Base-by-base conservation (phyloP, 2,113 vertebrate genomes). In the Aspidoscelis tigris region DNA sequence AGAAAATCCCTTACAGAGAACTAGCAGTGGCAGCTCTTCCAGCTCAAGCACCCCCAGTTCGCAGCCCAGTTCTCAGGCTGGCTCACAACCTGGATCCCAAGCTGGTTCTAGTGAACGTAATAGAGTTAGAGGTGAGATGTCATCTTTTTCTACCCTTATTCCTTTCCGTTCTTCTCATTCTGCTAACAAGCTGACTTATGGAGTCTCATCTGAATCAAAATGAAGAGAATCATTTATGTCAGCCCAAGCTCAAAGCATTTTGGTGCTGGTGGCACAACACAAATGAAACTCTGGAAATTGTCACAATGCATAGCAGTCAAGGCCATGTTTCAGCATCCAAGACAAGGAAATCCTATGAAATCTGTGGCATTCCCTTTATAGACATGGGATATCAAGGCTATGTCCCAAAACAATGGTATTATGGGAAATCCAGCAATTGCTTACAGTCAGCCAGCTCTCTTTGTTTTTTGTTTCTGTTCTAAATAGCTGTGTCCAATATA, bases 11-110 rank as follows among this genome's bases (percentile, higher is more conserved):
- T 92, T 99, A 89, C 99, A 98, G 95, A 97, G 97, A 94, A 98
- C 97, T 66, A 99, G 98, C 96, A 99, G 98, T 0, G 98, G 98
- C 93, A 99, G 98, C 89, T 98, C 98, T 50, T 99, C 99, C 94
- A 99, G 98, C 92, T 99, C 99, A 92, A 99, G 98, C 96, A 99
- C 97, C 24, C 98, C 98, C 14, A 98, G 98, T 89, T 97, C 97
- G 71, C 96, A 97, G 91, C 96, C 96, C 89, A 96, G 96, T 91
- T 99, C 98, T 79, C 97, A 99, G 84, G 98, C 97, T 0, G 98
- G 98, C 5, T 98, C 98, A 6, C 97, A 97, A 91, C 96, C 96
- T 0, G 95, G 96, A 66, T 97, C 96, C 1, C 96, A 97, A 88
- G 96, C 96, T 21, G 97, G 97, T 39, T 99, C 98, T 92, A 98